Evolutionary conservation across 2,888 invertebrate species (phyloP).

Genomic region (Leptinotarsa peninsularis): DNA sequence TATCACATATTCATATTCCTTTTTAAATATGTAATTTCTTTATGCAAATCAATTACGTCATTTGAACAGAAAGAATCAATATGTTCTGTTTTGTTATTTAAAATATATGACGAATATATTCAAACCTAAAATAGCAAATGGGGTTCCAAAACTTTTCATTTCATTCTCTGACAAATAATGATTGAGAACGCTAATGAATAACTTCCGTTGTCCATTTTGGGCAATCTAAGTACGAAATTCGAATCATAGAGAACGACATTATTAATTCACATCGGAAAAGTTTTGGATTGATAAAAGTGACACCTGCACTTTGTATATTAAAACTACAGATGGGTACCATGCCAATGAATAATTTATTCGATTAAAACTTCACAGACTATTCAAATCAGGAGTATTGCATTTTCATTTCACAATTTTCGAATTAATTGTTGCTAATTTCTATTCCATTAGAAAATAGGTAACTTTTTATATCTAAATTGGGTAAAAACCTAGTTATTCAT

Average conservation of each 20-base stretch:
- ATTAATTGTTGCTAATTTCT: slow-evolving; percentile 6
- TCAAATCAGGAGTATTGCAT: slow-evolving; percentile 14
- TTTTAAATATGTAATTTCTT: no score
- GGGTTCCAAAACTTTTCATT: neutral
- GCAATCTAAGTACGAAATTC: neutral
- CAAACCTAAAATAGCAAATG: neutral
- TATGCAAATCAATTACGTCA: no score
- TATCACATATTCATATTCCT: no score
- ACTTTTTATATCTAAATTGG: neutral
- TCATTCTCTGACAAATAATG: neutral
- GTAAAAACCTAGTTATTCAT: neutral
- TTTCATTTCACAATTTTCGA: slow-evolving; percentile 1
- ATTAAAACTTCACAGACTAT: slow-evolving; percentile 20
- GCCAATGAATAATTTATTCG: slow-evolving; percentile 13
- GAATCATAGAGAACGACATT: neutral
- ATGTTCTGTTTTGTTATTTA: no score
- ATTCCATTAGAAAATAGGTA: slow-evolving; percentile 1
- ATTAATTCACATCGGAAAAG: neutral
- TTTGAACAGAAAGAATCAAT: no score
- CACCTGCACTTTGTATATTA: slow-evolving; percentile 9
- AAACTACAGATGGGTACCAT: neutral
- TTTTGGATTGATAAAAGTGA: slow-evolving; percentile 19
- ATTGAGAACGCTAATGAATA: neutral
- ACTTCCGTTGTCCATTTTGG: slow-evolving; percentile 5
- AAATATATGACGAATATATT: no score